These are phyloP conservation scores for Chiropotes sagulatus DNA, from an alignment of 2,797 vertebrate genomes.

Conservation along the genomic window DNA sequence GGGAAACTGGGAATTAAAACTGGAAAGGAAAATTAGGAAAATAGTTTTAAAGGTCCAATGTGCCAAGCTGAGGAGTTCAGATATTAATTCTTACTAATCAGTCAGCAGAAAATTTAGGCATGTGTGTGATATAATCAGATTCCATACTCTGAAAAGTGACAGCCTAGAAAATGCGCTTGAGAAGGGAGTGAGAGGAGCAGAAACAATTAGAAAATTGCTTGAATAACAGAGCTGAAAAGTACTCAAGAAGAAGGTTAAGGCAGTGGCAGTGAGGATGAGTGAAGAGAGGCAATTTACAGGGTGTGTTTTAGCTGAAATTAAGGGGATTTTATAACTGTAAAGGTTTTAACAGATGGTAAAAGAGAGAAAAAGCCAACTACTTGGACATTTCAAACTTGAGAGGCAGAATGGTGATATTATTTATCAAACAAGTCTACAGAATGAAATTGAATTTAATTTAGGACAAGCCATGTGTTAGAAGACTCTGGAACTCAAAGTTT, in stretches of 20 bases:
- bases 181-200: background rate
- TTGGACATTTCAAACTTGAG: background rate
- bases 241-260: background rate
- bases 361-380: background rate
- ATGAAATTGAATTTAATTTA: background rate
- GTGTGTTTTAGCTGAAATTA: background rate
- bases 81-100: background rate
- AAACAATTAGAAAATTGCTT: background rate
- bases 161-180: background rate
- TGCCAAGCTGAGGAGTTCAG: background rate
- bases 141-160: background rate
- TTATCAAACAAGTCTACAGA: background rate
- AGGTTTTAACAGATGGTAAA: background rate
- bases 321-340: background rate
- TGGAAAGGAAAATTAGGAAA: background rate
- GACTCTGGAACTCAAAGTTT: background rate
- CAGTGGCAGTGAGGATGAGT: background rate
- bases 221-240: background rate
- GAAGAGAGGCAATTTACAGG: too few species aligned
- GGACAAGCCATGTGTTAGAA: background rate
- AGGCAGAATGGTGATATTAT: background rate
- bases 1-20: background rate
- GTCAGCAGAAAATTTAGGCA: background rate
- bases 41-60: background rate
- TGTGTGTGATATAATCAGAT: background rate